phyloP scores from a whole-genome alignment of 2,888 invertebrate species.

The Cantharis flavilabris region DNA sequence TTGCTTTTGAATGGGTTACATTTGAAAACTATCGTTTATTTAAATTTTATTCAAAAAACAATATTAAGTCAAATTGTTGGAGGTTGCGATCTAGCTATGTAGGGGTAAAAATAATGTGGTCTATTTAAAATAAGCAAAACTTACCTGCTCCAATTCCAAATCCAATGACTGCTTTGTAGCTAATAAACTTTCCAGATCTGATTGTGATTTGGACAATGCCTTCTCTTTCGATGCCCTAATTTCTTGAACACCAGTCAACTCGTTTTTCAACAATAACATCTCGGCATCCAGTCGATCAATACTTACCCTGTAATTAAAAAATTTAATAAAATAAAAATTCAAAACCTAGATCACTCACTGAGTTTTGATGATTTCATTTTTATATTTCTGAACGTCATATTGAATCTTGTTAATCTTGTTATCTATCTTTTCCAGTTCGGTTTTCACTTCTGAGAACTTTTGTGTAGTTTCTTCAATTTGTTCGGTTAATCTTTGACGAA shows the following conservation, averaged over 20 bases:
- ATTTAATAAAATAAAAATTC: neutral
- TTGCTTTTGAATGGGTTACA: too few relatives aligned
- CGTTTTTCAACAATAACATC: slow-evolving; percentile 93
- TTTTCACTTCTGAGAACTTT: slow-evolving; percentile 73
- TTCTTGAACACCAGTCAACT: slow-evolving; percentile 86
- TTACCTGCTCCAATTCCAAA: slow-evolving; percentile 87
- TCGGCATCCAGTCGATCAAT: slow-evolving; percentile 97
- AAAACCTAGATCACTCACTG: slow-evolving; percentile 64
- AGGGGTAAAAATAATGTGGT: too few relatives aligned
- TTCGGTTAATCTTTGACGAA: slow-evolving; percentile 79
- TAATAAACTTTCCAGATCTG: slow-evolving; percentile 94
- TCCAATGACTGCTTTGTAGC: slow-evolving; percentile 92
- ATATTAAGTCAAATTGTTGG: too few relatives aligned
- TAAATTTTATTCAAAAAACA: too few relatives aligned
- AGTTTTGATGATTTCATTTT: slow-evolving; percentile 97
- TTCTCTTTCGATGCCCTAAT: slow-evolving; percentile 91
- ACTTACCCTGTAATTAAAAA: slow-evolving; percentile 65
- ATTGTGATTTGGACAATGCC: slow-evolving; percentile 87
- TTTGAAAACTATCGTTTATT: too few relatives aligned
- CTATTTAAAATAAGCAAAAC: neutral
- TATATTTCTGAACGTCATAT: slow-evolving; percentile 96
- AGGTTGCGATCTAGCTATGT: too few relatives aligned
- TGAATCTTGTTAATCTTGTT: slow-evolving; percentile 85
- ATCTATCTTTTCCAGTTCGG: slow-evolving; percentile 81
- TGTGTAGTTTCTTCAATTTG: slow-evolving; percentile 80